phyloP scores from a whole-genome alignment of 2,113 vertebrate species.

The Ciconia maguari region DNA sequence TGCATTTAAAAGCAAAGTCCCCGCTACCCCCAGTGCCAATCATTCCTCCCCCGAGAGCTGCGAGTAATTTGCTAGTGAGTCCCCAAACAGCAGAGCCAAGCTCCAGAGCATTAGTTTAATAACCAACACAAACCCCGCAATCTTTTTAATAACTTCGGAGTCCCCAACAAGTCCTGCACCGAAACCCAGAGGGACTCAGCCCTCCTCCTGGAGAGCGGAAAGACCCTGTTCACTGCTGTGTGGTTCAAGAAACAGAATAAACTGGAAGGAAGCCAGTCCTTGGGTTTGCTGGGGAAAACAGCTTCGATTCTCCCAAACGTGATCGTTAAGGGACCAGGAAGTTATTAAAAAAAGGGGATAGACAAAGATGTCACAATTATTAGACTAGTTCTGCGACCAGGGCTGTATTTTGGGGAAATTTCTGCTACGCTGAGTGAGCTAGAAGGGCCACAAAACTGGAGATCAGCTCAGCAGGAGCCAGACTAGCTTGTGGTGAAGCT shows the following conservation, averaged over 20 bases:
- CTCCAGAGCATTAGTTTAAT: conserved; percentile 1
- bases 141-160: conserved; percentile 47
- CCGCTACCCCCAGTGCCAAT: neutral
- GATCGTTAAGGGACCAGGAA: neutral
- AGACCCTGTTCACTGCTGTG: neutral
- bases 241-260: neutral
- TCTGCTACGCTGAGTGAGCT: neutral
- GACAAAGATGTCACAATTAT: neutral
- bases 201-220: neutral
- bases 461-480: neutral
- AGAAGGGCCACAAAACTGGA: neutral
- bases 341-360: neutral
- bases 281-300: neutral
- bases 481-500: neutral
- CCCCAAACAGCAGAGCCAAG: neutral
- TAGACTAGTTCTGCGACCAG: neutral
- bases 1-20: neutral
- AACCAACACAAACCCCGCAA: conserved; percentile 3
- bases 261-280: neutral
- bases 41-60: neutral
- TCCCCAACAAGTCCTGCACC: neutral
- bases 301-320: neutral
- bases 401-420: neutral
- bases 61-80: neutral
- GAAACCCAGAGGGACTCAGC: neutral